Conservation (phyloP, 2,797 vertebrate genomes). For the Distichodus sexfasciatus region DNA sequence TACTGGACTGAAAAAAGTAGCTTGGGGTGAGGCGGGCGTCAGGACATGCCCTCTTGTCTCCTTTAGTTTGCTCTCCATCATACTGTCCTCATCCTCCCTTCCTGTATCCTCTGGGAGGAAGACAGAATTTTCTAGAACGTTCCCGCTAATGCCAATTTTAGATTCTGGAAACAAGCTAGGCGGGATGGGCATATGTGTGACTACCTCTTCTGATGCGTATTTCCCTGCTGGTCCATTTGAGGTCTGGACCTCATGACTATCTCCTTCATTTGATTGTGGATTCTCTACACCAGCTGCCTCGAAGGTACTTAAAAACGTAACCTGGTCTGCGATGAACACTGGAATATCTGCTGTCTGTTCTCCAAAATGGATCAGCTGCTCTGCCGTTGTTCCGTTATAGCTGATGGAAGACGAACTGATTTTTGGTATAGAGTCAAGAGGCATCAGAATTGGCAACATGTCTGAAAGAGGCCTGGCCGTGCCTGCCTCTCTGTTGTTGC, state of each 20-base stretch:
- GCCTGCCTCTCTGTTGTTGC: conserved; percentile 9
- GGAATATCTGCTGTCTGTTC: no score
- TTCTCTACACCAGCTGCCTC: no score
- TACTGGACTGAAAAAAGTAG: not conserved
- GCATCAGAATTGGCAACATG: conserved; percentile 38
- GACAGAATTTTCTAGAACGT: conserved; percentile 3
- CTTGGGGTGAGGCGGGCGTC: not conserved
- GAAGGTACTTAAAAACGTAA: no score
- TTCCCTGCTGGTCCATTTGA: no score
- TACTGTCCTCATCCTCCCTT: not conserved
- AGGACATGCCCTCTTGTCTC: not conserved
- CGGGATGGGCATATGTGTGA: no score
- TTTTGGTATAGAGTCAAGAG: conserved; percentile 34
- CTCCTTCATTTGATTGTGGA: no score
- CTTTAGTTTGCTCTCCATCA: not conserved
- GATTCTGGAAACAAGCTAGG: no score
- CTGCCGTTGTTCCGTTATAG: conserved; percentile 13
- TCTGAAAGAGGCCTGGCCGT: conserved; percentile 3
- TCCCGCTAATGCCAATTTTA: no score
- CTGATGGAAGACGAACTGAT: not conserved
- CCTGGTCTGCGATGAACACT: no score
- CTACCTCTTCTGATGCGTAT: no score
- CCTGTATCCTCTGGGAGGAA: conserved; percentile 14
- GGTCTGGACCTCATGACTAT: no score
- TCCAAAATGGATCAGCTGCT: no score